Conservation (phyloP, 2,888 invertebrate species). For the Spialia ferax region DNA sequence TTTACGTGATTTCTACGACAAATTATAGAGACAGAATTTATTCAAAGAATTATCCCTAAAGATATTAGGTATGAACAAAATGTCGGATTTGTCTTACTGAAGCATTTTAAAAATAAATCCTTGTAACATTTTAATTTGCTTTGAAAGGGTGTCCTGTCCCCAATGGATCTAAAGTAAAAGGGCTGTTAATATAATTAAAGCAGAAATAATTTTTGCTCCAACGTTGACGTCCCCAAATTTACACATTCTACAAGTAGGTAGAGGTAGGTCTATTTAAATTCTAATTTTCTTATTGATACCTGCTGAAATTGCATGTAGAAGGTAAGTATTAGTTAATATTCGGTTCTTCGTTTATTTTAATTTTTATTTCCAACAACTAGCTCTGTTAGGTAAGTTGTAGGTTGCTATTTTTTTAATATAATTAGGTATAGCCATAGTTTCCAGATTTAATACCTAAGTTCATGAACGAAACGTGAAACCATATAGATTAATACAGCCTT, state of each 20-base stretch:
- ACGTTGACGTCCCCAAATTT: slow-evolving; percentile 19
- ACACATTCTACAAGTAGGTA: background rate
- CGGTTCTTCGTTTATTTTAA: too few species aligned
- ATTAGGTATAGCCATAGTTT: background rate
- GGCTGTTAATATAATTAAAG: slow-evolving; percentile 23
- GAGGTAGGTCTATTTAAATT: background rate
- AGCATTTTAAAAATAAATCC: slow-evolving; percentile 3
- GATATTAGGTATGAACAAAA: background rate
- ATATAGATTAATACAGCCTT: slow-evolving; percentile 3
- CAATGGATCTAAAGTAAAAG: slow-evolving; percentile 18
- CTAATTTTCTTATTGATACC: too few species aligned
- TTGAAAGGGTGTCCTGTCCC: background rate
- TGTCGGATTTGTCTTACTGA: slow-evolving; percentile 1
- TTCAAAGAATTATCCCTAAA: background rate
- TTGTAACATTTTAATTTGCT: slow-evolving; percentile 8
- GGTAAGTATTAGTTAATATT: too few species aligned
- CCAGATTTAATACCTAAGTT: background rate
- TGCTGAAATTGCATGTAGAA: too few species aligned
- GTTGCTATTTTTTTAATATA: too few species aligned
- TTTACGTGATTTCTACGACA: too few species aligned
- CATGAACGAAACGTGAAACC: background rate
- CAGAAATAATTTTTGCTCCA: slow-evolving; percentile 19
- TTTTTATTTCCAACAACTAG: too few species aligned
- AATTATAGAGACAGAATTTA: too few species aligned
- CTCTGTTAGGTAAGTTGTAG: too few species aligned